Evolutionary conservation across 2,888 invertebrate species (phyloP).

Genomic region (Dorcus hopei): DNA sequence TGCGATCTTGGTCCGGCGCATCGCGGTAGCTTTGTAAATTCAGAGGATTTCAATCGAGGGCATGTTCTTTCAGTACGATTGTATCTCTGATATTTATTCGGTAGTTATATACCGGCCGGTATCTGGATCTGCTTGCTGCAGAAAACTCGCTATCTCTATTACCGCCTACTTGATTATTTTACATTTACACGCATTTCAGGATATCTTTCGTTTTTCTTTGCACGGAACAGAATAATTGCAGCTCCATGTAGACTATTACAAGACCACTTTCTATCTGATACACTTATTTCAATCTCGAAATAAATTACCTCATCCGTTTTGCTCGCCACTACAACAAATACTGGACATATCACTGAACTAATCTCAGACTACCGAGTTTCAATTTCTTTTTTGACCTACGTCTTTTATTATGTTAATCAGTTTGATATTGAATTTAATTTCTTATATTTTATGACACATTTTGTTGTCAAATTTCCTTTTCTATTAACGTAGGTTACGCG

Average conservation of each 20-base stretch:
- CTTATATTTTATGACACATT: too few relatives aligned
- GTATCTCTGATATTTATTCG: conserved; percentile 50
- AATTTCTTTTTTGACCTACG: too few relatives aligned
- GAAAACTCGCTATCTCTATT: conserved; percentile 47
- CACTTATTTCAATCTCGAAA: conserved; percentile 16
- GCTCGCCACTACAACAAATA: neutral
- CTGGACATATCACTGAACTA: neutral
- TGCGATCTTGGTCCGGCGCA: conserved; percentile 31
- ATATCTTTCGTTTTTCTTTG: conserved; percentile 27
- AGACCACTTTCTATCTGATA: conserved; percentile 7
- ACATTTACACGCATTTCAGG: conserved; percentile 47
- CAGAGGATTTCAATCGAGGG: conserved; percentile 46
- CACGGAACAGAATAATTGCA: conserved; percentile 14
- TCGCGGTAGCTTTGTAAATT: conserved; percentile 36
- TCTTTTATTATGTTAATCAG: too few relatives aligned
- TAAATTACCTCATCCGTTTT: conserved; percentile 13
- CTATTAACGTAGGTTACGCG: too few relatives aligned
- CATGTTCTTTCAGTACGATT: conserved; percentile 46
- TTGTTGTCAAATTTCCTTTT: too few relatives aligned
- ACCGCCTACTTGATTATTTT: conserved; percentile 47
- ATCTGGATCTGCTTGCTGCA: conserved; percentile 45
- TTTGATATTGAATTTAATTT: too few relatives aligned
- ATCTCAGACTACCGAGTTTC: too few relatives aligned
- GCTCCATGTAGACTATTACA: conserved; percentile 4
- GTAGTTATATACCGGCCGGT: conserved; percentile 46